These are phyloP conservation scores for Malurus splendens DNA, from an alignment of 2,797 vertebrate genomes.

Conservation along the genomic window DNA sequence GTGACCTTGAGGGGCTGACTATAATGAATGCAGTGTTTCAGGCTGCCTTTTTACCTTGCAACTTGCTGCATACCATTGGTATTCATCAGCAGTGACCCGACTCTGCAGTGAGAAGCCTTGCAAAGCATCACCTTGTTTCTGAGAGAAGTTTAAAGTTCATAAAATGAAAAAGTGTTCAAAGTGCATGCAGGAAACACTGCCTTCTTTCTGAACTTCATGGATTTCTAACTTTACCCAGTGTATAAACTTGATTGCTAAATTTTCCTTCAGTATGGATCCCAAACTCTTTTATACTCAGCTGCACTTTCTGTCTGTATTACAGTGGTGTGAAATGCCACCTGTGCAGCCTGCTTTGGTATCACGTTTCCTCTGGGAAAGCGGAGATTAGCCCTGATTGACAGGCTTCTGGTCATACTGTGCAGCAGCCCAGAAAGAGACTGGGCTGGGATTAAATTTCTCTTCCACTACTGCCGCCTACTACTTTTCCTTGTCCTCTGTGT, in stretches of 20 bases:
- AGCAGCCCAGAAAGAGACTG: background rate
- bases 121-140: background rate
- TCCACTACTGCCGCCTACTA: background rate
- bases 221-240: background rate
- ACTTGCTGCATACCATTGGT: conserved; percentile 1
- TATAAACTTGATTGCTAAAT: background rate
- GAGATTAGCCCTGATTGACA: background rate
- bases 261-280: background rate
- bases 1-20: background rate
- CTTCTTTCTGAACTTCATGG: background rate
- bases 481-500: background rate
- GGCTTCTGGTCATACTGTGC: background rate
- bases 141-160: background rate
- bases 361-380: fast-evolving
- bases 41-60: conserved; percentile 4
- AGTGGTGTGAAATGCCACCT: background rate
- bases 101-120: background rate
- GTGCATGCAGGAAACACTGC: fast-evolving
- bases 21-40: conserved; percentile 31
- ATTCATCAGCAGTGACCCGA: background rate
- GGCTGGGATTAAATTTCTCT: background rate
- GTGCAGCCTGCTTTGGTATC: background rate
- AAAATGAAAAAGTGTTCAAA: background rate
- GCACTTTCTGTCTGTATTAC: background rate
- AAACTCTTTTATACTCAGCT: background rate